Evolutionary conservation across 2,113 vertebrate species (phyloP), one percentile per base, ranked within the genome.

Genomic region (Vireo altiloquus): DNA sequence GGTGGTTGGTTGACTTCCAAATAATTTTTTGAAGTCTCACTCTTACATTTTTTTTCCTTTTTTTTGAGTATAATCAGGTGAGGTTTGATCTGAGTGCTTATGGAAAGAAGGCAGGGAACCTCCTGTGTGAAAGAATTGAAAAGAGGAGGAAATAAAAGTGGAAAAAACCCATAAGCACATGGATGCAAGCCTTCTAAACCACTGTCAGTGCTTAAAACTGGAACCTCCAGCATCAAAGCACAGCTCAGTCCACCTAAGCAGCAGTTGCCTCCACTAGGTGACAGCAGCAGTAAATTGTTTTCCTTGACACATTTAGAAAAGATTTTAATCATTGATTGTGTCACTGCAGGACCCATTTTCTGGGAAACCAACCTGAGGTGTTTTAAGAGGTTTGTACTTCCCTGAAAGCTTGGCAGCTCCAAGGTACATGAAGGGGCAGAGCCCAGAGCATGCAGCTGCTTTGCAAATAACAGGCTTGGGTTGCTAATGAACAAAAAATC

Each of bases 241-340:
- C 47, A 64, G 68, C 40, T 3, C 10, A 15, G 90, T 70, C 87
- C 88, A 89, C 82, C 92, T 92, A 13, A 80, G 89, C 90, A 89
- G 89, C 82, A 76, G 24, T 50, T 97, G 85, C 94, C 89, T 94
- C 95, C 94, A 96, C 95, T 97, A 95, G 96, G 88, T 95, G 93
- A 92, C 84, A 95, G 94, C 92, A 94, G 25, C 90, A 96, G 95
- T 92, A 96, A 95, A 96, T 94, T 92, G 81, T 95, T 95, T 95
- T 91, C 91, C 65, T 70, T 80, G 82, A 84, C n/a, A 21, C 56
- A 52, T 92, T 96, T 92, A 89, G 89, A 49, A 66, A 59, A 93
- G 56, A 89, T 94, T 82, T 96, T 89, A 94, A 68, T 96, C 61
- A 6, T 60, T 64, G 82, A 87, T 83, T 64, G 47, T 91, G 86